Percentiles rank a stretch among this genome's conserved stretches.
Evolutionary conservation across 2,888 invertebrate species (phyloP).

Genomic region (Amblyteles armatorius): DNA sequence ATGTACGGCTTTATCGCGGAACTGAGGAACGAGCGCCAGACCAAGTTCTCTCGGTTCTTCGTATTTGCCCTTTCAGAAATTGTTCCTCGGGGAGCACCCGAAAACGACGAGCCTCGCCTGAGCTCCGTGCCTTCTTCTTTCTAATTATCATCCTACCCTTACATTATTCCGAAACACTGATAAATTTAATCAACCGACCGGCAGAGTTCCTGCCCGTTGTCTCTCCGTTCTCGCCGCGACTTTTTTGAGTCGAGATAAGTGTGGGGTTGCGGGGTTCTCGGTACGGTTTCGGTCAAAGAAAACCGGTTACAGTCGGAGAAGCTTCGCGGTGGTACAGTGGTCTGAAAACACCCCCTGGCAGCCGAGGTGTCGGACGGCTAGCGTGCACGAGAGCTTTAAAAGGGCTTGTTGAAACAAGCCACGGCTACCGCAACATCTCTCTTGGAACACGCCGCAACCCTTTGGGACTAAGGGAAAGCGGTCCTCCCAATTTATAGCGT

Average conservation of each 20-base stretch:
- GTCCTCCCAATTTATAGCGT: no score
- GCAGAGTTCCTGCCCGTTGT: background rate
- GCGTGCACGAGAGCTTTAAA: background rate
- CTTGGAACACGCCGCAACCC: background rate
- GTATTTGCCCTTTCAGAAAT: slow-evolving; percentile 14
- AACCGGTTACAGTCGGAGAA: background rate
- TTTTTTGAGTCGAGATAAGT: background rate
- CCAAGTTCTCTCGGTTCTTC: background rate
- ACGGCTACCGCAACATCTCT: background rate
- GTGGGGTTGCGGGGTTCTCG: background rate
- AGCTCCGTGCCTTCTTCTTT: background rate
- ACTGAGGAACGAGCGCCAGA: background rate
- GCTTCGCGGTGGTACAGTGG: background rate
- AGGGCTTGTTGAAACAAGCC: background rate
- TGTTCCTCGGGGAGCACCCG: slow-evolving; percentile 12
- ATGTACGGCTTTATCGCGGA: background rate
- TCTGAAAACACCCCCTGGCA: background rate
- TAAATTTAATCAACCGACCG: slow-evolving; percentile 4
- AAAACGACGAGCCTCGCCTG: background rate
- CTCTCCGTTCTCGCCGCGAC: background rate
- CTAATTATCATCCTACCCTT: background rate
- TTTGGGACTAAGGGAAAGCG: background rate
- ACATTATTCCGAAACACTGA: background rate
- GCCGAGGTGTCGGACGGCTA: background rate
- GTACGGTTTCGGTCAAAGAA: background rate